phyloP scores from a whole-genome alignment of 64 coral and sea anemone species.

The Pachyseris speciosa region DNA sequence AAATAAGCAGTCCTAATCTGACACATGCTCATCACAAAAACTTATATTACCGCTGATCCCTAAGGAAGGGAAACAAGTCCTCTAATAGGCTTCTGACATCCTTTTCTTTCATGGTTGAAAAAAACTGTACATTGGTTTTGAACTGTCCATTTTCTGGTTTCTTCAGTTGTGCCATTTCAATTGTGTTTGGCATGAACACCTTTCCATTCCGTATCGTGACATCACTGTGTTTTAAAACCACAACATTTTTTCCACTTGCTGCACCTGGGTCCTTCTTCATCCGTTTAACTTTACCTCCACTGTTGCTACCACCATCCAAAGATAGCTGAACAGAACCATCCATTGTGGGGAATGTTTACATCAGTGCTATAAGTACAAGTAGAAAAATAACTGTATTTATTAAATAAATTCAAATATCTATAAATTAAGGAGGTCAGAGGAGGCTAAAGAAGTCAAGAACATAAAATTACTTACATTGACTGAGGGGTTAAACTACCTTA shows the following conservation, averaged over 20 bases:
- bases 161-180: slow-evolving; percentile 46
- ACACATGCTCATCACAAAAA: no score
- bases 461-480: no score
- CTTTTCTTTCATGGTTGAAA: background rate
- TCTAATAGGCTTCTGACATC: background rate
- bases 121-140: background rate
- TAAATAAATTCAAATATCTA: no score
- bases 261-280: background rate
- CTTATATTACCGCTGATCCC: background rate
- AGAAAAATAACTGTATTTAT: no score
- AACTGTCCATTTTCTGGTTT: slow-evolving; percentile 21
- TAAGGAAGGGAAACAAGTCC: background rate
- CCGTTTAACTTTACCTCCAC: background rate
- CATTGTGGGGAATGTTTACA: background rate
- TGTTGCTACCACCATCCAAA: background rate
- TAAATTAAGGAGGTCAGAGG: no score
- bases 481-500: no score
- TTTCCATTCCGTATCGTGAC: background rate
- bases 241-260: background rate
- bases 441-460: no score
- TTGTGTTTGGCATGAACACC: slow-evolving; percentile 38
- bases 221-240: background rate
- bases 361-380: background rate
- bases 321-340: background rate
- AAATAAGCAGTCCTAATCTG: no score